Evolutionary conservation across 2,797 vertebrate genomes (phyloP).

Genomic region (Thamnophis elegans): DNA sequence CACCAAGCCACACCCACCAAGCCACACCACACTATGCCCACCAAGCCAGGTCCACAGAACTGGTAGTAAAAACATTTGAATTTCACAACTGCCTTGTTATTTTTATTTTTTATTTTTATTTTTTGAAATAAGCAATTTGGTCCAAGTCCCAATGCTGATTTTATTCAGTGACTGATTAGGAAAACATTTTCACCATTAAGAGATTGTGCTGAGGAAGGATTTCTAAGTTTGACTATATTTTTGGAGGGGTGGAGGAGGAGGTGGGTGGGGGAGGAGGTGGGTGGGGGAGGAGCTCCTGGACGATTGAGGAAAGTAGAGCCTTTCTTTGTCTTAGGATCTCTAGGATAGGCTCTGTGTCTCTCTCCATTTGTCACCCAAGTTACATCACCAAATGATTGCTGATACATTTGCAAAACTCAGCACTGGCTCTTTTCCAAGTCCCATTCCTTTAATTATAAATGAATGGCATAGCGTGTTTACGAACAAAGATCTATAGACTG

Average conservation of each 20-base stretch:
- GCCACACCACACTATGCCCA: no score
- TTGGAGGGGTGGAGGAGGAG: neutral
- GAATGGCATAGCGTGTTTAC: neutral
- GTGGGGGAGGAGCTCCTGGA: neutral
- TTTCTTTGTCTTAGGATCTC: neutral
- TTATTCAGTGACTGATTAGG: constrained; percentile 15
- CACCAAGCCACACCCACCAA: no score
- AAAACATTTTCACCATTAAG: constrained; percentile 10
- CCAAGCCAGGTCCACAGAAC: no score
- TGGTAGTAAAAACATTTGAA: no score
- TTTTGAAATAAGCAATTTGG: constrained; percentile 10
- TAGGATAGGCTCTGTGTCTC: neutral
- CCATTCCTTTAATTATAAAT: neutral
- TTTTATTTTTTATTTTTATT: no score
- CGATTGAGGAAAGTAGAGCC: neutral
- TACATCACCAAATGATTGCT: neutral
- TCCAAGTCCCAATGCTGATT: neutral
- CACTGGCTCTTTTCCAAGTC: no score
- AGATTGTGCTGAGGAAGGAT: constrained; percentile 28
- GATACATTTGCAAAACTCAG: neutral
- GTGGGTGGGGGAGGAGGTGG: neutral
- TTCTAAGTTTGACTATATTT: constrained; percentile 14
- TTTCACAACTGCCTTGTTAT: neutral
- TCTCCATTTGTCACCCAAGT: neutral
- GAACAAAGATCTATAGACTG: neutral